phyloP scores from a whole-genome alignment of 2,113 vertebrate genomes.

The Solea senegalensis region DNA sequence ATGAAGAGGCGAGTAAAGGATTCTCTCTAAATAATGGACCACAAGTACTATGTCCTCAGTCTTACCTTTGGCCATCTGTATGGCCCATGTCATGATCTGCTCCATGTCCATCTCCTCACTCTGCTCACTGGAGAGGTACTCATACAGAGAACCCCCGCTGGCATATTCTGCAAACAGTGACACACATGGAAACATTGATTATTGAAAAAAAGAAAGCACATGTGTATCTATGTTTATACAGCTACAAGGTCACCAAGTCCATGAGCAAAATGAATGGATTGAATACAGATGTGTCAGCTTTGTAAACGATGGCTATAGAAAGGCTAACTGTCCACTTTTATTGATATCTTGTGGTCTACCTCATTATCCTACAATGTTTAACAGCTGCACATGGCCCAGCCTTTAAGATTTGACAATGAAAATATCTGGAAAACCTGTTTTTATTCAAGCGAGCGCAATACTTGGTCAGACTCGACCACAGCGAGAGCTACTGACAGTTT shows the following conservation, averaged over 20 bases:
- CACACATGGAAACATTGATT: slow-evolving; percentile 13
- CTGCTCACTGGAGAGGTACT: slow-evolving; percentile 95
- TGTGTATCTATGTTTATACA: no score
- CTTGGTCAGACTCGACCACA: slow-evolving; percentile 1
- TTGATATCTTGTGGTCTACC: no score
- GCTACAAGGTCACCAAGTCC: not conserved
- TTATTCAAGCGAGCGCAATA: not conserved
- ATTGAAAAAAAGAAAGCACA: not conserved
- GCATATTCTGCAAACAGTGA: slow-evolving; percentile 87
- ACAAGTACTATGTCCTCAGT: not conserved
- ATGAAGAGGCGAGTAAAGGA: not conserved
- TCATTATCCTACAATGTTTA: no score
- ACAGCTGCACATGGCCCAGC: not conserved
- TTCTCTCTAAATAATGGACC: not conserved
- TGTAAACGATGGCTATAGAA: not conserved
- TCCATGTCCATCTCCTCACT: slow-evolving; percentile 99
- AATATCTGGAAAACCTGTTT: not conserved
- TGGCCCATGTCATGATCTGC: slow-evolving; percentile 97
- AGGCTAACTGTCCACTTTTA: not conserved
- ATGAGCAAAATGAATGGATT: not conserved
- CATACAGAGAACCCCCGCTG: slow-evolving; percentile 92
- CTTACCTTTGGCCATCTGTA: slow-evolving; percentile 96
- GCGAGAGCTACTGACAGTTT: not conserved
- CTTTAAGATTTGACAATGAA: not conserved
- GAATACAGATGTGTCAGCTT: no score